Evolutionary conservation across 2,797 vertebrate species (phyloP).

Genomic region (Catamblyrhynchus diadema): DNA sequence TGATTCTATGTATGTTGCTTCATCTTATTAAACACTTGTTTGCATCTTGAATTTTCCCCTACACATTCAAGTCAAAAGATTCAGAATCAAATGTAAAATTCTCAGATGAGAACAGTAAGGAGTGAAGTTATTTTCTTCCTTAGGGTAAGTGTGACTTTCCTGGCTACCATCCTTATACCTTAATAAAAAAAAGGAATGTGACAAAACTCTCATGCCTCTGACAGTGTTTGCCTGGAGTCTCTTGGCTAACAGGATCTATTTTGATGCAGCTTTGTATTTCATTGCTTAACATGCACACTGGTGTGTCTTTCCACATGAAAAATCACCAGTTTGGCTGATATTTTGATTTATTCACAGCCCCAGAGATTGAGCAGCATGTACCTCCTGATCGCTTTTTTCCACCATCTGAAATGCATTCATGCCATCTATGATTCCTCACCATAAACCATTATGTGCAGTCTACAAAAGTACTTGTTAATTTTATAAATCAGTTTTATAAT

Average conservation of each 20-base stretch:
- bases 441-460: background rate
- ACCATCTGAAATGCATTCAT: background rate
- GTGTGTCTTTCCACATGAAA: background rate
- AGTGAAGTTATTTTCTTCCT: background rate
- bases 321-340: background rate
- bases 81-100: background rate
- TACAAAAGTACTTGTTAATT: background rate
- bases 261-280: background rate
- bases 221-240: background rate
- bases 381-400: background rate
- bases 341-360: background rate
- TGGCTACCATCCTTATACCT: background rate
- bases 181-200: background rate
- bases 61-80: background rate
- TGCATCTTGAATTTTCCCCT: background rate
- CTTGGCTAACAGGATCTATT: background rate
- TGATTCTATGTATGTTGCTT: background rate
- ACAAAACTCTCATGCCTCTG: background rate
- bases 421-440: background rate
- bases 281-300: background rate
- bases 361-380: background rate
- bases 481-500: background rate
- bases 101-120: background rate
- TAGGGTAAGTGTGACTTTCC: background rate
- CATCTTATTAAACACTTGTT: background rate